Evolutionary conservation across 1,140 invertebrate species (phyloP).

Genomic region (Drepana arcuata): DNA sequence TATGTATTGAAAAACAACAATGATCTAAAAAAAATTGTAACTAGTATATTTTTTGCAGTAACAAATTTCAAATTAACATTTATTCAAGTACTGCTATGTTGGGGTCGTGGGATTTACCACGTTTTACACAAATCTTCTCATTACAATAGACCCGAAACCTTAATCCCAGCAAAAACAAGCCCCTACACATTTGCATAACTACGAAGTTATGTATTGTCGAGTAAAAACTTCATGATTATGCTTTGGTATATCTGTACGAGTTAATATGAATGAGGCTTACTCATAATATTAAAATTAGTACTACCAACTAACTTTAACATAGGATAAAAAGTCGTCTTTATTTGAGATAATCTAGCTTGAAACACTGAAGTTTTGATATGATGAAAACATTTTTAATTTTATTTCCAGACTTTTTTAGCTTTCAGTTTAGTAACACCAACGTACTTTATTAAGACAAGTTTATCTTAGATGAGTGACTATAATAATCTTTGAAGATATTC

Average conservation of each 20-base stretch:
- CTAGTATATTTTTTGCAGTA: too few relatives aligned
- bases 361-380: constrained; percentile 18
- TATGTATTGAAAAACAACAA: too few relatives aligned
- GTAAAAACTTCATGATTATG: constrained; percentile 14
- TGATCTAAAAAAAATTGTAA: too few relatives aligned
- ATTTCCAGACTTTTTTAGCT: constrained; percentile 12
- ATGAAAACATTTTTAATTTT: constrained; percentile 20
- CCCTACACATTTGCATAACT: constrained; percentile 16
- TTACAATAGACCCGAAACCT: constrained; percentile 16
- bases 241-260: constrained; percentile 7
- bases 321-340: constrained; percentile 16
- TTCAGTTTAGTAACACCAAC: constrained; percentile 16
- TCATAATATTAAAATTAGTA: constrained; percentile 13
- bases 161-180: constrained; percentile 17
- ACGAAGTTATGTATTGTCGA: constrained; percentile 6
- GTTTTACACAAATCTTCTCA: constrained; percentile 16
- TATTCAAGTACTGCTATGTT: constrained; percentile 5
- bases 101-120: constrained; percentile 11
- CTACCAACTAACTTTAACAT: constrained; percentile 14
- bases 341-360: constrained; percentile 13
- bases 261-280: constrained; percentile 1
- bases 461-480: too few relatives aligned
- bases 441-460: too few relatives aligned
- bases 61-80: constrained; percentile 13
- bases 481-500: too few relatives aligned